Conservation (phyloP, 2,113 vertebrate genomes). For the Platysteira castanea region DNA sequence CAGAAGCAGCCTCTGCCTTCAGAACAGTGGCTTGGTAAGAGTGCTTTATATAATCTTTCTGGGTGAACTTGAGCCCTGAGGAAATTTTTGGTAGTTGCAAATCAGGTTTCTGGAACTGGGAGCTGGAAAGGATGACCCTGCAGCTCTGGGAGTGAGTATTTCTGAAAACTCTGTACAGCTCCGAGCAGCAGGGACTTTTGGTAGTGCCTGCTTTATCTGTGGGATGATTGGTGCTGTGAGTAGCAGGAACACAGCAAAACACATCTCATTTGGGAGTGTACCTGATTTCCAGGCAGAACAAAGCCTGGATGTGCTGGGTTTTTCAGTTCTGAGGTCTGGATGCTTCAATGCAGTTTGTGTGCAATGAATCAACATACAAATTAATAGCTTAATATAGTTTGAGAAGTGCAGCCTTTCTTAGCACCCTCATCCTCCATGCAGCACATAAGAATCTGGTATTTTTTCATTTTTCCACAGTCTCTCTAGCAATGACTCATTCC, state of each 20-base stretch:
- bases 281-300: not conserved
- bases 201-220: not conserved
- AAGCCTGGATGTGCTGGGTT: not conserved
- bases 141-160: not conserved
- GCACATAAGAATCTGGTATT: not conserved
- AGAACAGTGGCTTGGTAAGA: not conserved
- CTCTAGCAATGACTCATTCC: slow-evolving; percentile 40
- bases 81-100: not conserved
- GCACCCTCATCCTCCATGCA: not conserved
- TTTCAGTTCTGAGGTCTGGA: not conserved
- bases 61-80: not conserved
- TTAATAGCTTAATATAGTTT: not conserved
- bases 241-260: not conserved
- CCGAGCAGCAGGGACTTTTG: not conserved
- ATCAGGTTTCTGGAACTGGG: not conserved
- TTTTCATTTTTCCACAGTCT: slow-evolving; percentile 10
- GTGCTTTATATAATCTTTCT: not conserved
- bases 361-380: not conserved
- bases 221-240: not conserved
- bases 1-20: not conserved
- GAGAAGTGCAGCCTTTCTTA: not conserved
- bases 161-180: not conserved
- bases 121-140: not conserved
- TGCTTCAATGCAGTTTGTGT: not conserved
- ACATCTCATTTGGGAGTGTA: not conserved